Base-by-base conservation (phyloP, 1,140 invertebrate genomes). In the Sweltsa coloradensis region DNA sequence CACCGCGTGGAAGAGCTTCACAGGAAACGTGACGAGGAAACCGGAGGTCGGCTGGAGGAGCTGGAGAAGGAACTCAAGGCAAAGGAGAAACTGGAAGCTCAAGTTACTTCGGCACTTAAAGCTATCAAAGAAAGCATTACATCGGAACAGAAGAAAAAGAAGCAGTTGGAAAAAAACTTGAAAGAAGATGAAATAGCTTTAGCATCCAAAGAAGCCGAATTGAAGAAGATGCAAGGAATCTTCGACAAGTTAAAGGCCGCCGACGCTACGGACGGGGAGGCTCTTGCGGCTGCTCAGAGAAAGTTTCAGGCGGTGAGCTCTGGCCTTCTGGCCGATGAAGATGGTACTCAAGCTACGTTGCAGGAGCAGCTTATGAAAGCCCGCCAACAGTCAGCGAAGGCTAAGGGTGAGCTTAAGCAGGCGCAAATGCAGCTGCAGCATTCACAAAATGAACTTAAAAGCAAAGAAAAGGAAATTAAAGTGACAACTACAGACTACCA, bases 331-430 rank as follows among this genome's bases (percentile, higher is more conserved):
- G 76, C 80, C 21, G 83, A 78, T 47, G 81, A 83, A n/a, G 78
- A 79, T 55, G 89, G 90, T 13, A 74, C 83, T 61, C 80, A 81
- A 46, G 77, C 84, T n/a, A 90, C 90, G 4, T 67, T 96, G 16
- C 83, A 89, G 60, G 87, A 94, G 53, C 89, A 95, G 60, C 67
- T 95, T 1, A 92, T 92, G 56, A 75, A 84, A 60, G 83, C 85
- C 0, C 85, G 87, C 56, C 75, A 81, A 55, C 76, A 76, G 43
- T 74, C 83, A 5, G 78, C 79, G 14, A 75, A 82, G 53, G 82
- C 86, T 1, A 79, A 85, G 55, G 93, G 89, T 0, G 81, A 86
- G 39, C 76, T 79, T 6, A 85, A 88, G 51, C 81, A 86, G 48
- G 79, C 78, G 9, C 71, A 77, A 51, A 89, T 90, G 81, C 78